These are phyloP conservation scores for Antheraea assamensis DNA, from an alignment of 2,888 invertebrate species.

Conservation along the genomic window DNA sequence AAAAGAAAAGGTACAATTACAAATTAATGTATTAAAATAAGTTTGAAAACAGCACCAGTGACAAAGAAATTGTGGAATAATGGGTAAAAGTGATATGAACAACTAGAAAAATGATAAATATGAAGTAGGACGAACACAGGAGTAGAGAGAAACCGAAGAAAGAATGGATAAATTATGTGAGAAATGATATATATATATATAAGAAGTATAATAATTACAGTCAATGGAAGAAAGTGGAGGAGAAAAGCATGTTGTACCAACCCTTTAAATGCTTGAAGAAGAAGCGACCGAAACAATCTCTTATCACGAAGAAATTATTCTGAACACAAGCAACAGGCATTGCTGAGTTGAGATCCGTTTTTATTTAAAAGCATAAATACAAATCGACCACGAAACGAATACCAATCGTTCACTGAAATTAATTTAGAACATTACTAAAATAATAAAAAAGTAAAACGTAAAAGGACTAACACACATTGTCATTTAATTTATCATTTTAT, in stretches of 20 bases:
- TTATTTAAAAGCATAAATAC: not conserved
- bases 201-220: not conserved
- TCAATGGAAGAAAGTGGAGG: not conserved
- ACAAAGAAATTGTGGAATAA: not conserved
- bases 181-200: not conserved
- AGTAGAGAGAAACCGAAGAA: not conserved
- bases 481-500: slow-evolving; percentile 8
- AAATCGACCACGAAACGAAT: not conserved
- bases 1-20: not conserved
- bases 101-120: not conserved
- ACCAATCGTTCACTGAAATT: not conserved
- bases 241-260: too few relatives aligned
- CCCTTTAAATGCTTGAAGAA: not conserved
- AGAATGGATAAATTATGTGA: not conserved
- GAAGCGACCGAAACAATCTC: not conserved
- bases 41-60: not conserved
- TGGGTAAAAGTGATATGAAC: not conserved
- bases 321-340: not conserved
- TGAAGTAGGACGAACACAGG: not conserved
- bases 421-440: not conserved
- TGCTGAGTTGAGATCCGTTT: too few relatives aligned
- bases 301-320: not conserved
- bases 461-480: not conserved
- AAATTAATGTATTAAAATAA: not conserved
- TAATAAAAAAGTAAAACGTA: not conserved